Conservation (phyloP, 2,888 invertebrate species). For the Xestia sexstrigata region DNA sequence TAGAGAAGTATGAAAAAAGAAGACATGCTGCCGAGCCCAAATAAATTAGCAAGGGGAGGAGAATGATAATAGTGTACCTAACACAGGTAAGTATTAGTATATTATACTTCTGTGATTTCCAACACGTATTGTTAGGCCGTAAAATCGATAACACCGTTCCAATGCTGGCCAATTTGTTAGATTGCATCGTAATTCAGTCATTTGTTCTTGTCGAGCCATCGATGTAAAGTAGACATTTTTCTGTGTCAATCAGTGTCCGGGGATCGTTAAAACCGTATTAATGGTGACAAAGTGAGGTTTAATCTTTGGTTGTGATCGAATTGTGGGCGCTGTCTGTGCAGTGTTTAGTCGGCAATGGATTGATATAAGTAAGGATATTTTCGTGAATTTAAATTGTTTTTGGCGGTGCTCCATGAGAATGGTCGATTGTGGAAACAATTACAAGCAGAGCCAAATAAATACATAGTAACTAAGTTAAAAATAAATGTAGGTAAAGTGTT, state of each 20-base stretch:
- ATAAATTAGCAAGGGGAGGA: background rate
- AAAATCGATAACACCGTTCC: conserved; percentile 45
- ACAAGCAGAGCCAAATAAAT: background rate
- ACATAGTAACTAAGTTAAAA: no score
- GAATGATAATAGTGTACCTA: background rate
- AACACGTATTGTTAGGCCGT: conserved; percentile 1
- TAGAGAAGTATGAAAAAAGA: background rate
- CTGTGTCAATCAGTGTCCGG: conserved; percentile 35
- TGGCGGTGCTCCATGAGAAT: background rate
- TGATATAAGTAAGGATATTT: background rate
- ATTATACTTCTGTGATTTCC: conserved; percentile 26
- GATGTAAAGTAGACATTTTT: conserved; percentile 47
- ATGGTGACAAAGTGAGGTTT: conserved; percentile 35
- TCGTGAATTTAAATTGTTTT: background rate
- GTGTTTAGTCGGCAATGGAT: conserved; percentile 2
- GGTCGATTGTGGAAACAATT: background rate
- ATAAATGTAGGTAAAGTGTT: no score
- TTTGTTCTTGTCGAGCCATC: conserved; percentile 57
- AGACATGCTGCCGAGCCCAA: background rate
- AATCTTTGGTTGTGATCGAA: conserved; percentile 39
- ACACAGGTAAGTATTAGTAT: background rate
- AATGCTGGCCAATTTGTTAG: conserved; percentile 59
- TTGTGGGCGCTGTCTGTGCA: background rate
- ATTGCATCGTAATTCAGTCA: conserved; percentile 58
- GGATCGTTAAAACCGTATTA: conserved; percentile 31